These are phyloP conservation scores for Ormyrus labotus DNA, from an alignment of 2,888 invertebrate species.

Conservation along the genomic window DNA sequence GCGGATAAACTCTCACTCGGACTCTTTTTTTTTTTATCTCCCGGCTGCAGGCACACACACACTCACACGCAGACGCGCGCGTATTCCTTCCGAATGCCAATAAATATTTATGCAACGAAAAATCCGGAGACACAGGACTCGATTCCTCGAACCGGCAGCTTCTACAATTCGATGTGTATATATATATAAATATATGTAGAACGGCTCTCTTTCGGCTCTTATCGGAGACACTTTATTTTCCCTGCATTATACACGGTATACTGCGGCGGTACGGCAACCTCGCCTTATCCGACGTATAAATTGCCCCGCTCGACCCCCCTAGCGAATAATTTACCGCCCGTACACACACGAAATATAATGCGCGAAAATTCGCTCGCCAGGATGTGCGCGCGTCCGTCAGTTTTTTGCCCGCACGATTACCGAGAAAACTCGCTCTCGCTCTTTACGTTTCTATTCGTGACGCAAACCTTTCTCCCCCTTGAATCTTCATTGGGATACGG, in stretches of 20 bases:
- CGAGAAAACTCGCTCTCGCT: no score
- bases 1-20: not conserved
- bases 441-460: no score
- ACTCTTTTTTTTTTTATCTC: conserved; percentile 4
- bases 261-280: not conserved
- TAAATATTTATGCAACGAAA: conserved; percentile 38
- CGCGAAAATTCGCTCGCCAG: conserved; percentile 6
- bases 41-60: not conserved
- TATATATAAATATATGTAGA: no score
- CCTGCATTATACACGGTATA: not conserved
- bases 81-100: not conserved
- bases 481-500: no score
- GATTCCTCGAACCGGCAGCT: conserved; percentile 19
- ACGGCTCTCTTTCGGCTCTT: conserved; percentile 13
- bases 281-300: conserved; percentile 42
- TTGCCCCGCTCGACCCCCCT: not conserved
- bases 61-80: not conserved
- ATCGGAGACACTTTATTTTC: conserved; percentile 32
- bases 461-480: no score
- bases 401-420: no score
- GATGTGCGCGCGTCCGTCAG: no score
- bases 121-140: conserved; percentile 11
- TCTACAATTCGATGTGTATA: no score
- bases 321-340: conserved; percentile 22
- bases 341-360: not conserved